Evolutionary conservation across 2,888 invertebrate genomes (phyloP).

Genomic region (Lithophane leautieri): DNA sequence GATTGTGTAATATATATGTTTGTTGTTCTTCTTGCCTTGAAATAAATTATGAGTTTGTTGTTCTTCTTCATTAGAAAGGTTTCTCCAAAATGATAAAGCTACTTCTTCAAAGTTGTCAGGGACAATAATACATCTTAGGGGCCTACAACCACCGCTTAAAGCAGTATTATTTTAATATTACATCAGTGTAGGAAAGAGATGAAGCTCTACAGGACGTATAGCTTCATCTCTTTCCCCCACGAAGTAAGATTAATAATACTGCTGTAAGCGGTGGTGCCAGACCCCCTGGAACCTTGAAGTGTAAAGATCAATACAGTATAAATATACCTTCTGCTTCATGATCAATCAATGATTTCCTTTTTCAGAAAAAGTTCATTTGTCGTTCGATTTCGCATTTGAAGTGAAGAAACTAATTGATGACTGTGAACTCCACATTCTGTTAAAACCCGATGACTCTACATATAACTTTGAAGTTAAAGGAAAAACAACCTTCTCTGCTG

Average conservation of each 20-base stretch:
- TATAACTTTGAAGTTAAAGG: slow-evolving; percentile 30
- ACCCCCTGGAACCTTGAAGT: no score
- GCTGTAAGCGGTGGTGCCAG: no score
- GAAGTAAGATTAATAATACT: no score
- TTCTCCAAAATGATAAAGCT: not conserved
- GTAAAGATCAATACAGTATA: not conserved
- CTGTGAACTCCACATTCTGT: slow-evolving; percentile 28
- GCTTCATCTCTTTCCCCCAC: no score
- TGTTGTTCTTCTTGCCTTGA: no score
- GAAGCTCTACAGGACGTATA: no score
- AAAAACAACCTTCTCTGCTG: slow-evolving; percentile 16
- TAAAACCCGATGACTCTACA: slow-evolving; percentile 20
- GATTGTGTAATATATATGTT: no score
- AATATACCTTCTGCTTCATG: not conserved
- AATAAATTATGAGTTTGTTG: no score
- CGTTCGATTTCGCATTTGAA: slow-evolving; percentile 27
- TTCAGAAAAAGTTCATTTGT: slow-evolving; percentile 44
- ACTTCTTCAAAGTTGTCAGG: not conserved
- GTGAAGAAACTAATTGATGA: slow-evolving; percentile 51
- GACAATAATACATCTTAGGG: no score
- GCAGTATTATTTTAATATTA: no score
- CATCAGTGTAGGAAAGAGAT: no score
- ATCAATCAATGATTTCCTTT: not conserved
- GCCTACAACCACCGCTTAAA: no score
- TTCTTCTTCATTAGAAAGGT: not conserved